Percentiles rank a stretch among this genome's conserved stretches.
Evolutionary conservation across 2,888 invertebrate genomes (phyloP).

Genomic region (Cylindroiulus punctatus): DNA sequence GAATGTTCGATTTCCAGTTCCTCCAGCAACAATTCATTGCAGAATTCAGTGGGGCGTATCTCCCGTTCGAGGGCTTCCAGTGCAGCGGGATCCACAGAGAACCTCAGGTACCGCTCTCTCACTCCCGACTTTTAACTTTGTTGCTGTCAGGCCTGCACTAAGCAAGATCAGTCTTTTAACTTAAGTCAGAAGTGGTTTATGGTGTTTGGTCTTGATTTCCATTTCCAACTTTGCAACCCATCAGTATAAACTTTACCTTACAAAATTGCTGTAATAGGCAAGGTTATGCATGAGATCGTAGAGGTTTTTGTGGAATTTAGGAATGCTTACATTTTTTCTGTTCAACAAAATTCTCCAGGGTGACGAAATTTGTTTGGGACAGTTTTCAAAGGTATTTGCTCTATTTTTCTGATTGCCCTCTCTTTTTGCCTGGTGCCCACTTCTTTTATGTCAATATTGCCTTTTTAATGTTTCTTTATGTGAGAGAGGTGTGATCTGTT

Average conservation of each 20-base stretch:
- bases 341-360: not conserved
- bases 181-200: slow-evolving; percentile 24
- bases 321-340: not conserved
- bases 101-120: slow-evolving; percentile 60
- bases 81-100: slow-evolving; percentile 62
- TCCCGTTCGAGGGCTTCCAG: slow-evolving; percentile 59
- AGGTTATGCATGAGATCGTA: not conserved
- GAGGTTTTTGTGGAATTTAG: not conserved
- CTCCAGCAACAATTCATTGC: slow-evolving; percentile 65
- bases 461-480: slow-evolving; percentile 35
- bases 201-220: slow-evolving; percentile 10
- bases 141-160: slow-evolving; percentile 9
- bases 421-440: not conserved
- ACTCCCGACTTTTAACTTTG: slow-evolving; percentile 53
- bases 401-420: not conserved
- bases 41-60: slow-evolving; percentile 60
- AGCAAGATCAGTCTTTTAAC: not conserved
- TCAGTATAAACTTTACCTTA: not conserved
- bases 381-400: not conserved
- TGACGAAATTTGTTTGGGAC: not conserved
- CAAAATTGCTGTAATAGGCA: not conserved
- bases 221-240: not conserved
- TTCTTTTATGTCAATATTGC: not conserved
- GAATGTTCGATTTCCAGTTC: slow-evolving; percentile 64
- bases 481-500: slow-evolving; percentile 38